Conservation (phyloP, 1,140 invertebrate species). For the Stegodyphus dumicola region DNA sequence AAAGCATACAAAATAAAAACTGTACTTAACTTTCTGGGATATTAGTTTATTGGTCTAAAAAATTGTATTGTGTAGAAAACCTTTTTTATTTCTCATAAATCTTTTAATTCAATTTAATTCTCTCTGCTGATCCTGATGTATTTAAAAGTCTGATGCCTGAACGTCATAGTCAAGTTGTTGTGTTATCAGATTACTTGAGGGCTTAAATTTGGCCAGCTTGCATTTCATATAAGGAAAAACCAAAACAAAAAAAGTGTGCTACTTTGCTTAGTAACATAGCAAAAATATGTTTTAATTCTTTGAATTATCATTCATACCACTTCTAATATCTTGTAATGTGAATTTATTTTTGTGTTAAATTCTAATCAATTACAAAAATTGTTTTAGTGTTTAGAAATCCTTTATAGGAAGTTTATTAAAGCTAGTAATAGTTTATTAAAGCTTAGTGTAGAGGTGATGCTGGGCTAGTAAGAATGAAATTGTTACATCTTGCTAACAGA, state of each 20-base stretch:
- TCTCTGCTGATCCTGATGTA: constrained; percentile 11
- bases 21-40: neutral
- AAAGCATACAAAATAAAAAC: neutral
- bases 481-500: no score
- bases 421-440: no score
- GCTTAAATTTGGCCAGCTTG: constrained; percentile 6
- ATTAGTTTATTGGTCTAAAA: neutral
- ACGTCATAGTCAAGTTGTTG: neutral
- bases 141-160: constrained; percentile 21
- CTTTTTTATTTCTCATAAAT: no score
- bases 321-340: no score
- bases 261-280: neutral
- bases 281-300: no score
- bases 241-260: constrained; percentile 26
- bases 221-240: constrained; percentile 22
- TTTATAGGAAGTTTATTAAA: no score
- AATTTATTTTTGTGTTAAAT: no score
- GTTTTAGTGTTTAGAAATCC: no score
- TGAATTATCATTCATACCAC: no score
- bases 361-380: no score
- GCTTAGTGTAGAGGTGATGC: no score
- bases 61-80: neutral
- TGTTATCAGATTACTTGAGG: constrained; percentile 30
- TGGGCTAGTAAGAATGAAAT: no score
- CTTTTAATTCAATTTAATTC: neutral